A percentile compares a stretch with the other conserved stretches of the same genome.
phyloP scores from a whole-genome alignment of 2,113 vertebrate species.

The Bos taurus region ARS-UCD2.0 NC_037348.1:43220001-43220500 shows the following conservation, averaged over 20 bases:
- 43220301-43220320: not conserved
- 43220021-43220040: not conserved
- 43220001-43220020: not conserved
- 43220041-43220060: not conserved
- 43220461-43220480: not conserved
- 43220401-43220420: not conserved
- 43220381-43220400: not conserved
- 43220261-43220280: not conserved
- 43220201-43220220: not conserved
- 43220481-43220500: not conserved
- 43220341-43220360: not conserved
- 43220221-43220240: not conserved
- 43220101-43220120: not conserved
- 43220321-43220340: not conserved
- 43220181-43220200: not conserved
- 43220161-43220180: not conserved
- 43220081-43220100: not conserved
- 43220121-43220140: not conserved
- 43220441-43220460: not conserved
- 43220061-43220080: not conserved
- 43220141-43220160: not conserved
- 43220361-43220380: not conserved
- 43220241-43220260: not conserved
- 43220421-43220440: not conserved
- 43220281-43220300: not conserved